Conservation (phyloP, 2,113 vertebrate genomes). For the Petromus typicus region DNA sequence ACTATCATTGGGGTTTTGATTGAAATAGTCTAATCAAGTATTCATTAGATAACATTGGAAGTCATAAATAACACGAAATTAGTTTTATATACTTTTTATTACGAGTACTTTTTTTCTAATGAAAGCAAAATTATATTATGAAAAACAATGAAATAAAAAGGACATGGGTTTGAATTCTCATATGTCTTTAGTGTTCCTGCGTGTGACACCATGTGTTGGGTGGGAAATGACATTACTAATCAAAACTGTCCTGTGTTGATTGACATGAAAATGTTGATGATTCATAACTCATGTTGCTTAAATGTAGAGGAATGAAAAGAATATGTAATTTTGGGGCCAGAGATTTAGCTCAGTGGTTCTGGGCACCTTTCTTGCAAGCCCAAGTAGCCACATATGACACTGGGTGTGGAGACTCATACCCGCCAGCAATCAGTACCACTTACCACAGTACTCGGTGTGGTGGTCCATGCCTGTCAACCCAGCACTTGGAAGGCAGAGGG, state of each 20-base stretch:
- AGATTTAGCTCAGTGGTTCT: too few relatives aligned
- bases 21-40: not conserved
- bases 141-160: not conserved
- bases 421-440: too few relatives aligned
- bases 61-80: not conserved
- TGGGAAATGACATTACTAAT: not conserved
- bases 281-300: not conserved
- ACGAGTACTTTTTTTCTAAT: not conserved
- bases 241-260: not conserved
- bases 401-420: too few relatives aligned
- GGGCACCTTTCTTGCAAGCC: too few relatives aligned
- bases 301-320: not conserved
- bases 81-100: not conserved
- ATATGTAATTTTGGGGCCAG: not conserved
- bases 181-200: not conserved
- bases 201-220: not conserved
- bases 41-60: not conserved
- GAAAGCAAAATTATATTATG: not conserved
- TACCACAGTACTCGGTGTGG: too few relatives aligned
- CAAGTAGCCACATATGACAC: too few relatives aligned
- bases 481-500: too few relatives aligned
- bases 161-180: not conserved
- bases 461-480: too few relatives aligned
- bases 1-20: not conserved
- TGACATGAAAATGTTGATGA: not conserved